Evolutionary conservation across 2,113 vertebrate genomes (phyloP).

Genomic region (Menidia beryllina): DNA sequence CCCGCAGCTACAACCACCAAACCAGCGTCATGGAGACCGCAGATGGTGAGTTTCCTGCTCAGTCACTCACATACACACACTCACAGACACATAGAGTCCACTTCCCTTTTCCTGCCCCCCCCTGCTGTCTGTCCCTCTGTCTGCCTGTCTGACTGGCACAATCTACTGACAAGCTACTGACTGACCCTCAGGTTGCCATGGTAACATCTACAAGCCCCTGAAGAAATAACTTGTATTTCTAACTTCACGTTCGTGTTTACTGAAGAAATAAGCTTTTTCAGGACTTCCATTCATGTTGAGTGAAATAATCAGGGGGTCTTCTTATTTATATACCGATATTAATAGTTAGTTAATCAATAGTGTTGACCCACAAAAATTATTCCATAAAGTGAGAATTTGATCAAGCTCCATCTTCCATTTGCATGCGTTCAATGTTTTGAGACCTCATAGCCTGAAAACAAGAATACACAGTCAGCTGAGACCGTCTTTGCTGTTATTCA

Average conservation of each 20-base stretch:
- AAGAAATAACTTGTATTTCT: neutral
- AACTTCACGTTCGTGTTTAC: neutral
- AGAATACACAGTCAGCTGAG: conserved; percentile 13
- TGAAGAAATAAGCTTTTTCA: neutral
- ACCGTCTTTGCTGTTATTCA: conserved; percentile 11
- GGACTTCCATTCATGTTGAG: neutral
- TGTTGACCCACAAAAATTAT: too few species aligned
- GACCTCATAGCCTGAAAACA: conserved; percentile 12
- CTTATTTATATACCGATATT: neutral
- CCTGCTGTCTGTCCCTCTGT: conserved; percentile 71
- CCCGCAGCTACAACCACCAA: conserved; percentile 83
- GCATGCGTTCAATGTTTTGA: conserved; percentile 22
- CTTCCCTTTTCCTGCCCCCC: conserved; percentile 31
- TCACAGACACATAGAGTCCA: conserved; percentile 8
- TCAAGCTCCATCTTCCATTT: neutral
- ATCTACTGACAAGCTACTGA: conserved; percentile 56
- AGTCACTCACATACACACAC: conserved; percentile 4
- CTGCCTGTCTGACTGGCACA: conserved; percentile 54
- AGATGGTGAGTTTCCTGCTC: conserved; percentile 86
- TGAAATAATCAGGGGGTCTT: too few species aligned
- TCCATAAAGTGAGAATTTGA: neutral
- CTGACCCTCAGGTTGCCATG: conserved; percentile 61
- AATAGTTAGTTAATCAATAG: neutral
- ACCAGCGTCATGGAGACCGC: conserved; percentile 90
- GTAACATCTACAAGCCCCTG: conserved; percentile 40